Conservation (phyloP, 2,113 vertebrate genomes). For the Rattus rattus region DNA sequence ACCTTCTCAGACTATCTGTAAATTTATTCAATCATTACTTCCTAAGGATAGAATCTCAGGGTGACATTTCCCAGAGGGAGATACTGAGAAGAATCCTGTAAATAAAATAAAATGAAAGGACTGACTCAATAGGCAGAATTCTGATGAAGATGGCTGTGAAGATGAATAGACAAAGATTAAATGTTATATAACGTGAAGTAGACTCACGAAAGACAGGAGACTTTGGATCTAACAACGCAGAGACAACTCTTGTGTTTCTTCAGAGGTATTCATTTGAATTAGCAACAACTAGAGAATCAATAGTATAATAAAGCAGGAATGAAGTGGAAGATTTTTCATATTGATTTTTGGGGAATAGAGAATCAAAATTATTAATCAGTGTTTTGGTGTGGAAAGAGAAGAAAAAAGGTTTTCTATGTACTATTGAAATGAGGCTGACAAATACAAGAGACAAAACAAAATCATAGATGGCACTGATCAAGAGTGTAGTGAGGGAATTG, state of each 20-base stretch:
- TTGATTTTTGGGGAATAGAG: background rate
- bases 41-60: background rate
- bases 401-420: background rate
- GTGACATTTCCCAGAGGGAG: background rate
- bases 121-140: background rate
- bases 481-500: accelerated
- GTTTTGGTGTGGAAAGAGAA: background rate
- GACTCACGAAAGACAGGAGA: background rate
- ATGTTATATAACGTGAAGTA: background rate
- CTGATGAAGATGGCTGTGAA: background rate
- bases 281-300: background rate
- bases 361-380: background rate
- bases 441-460: background rate
- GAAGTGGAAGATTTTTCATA: background rate
- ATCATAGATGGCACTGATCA: background rate
- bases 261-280: background rate
- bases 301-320: background rate
- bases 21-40: background rate
- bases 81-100: background rate
- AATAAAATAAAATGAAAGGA: background rate
- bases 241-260: background rate
- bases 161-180: background rate
- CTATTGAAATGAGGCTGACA: background rate
- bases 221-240: background rate
- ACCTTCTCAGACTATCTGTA: background rate